phyloP scores from a whole-genome alignment of 2,888 invertebrate species.

The Cabera pusaria region DNA sequence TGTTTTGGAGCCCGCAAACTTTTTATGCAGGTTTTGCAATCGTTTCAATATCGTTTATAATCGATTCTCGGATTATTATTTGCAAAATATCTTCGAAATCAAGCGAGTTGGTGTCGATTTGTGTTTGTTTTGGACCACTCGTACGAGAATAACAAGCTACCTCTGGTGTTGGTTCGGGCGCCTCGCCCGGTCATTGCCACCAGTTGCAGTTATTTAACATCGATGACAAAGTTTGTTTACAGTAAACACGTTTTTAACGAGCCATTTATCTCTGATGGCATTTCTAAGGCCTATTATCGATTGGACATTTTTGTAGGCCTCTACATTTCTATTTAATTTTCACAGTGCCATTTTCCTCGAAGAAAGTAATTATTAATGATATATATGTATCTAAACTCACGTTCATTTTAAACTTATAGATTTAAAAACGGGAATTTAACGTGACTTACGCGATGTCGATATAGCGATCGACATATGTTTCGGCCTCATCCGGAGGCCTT shows the following conservation, averaged over 20 bases:
- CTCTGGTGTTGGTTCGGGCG: constrained; percentile 42
- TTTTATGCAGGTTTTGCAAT: constrained; percentile 18
- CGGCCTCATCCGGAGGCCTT: no score
- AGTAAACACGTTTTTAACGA: constrained; percentile 64
- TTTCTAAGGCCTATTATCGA: constrained; percentile 26
- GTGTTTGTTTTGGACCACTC: constrained; percentile 60
- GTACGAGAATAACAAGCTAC: constrained; percentile 72
- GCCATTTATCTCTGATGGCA: constrained; percentile 45
- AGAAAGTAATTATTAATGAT: constrained; percentile 15
- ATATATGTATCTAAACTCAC: constrained; percentile 17
- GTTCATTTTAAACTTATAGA: no score
- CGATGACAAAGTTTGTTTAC: constrained; percentile 64
- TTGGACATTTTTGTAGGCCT: no score
- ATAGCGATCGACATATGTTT: no score
- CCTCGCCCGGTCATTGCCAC: constrained; percentile 74
- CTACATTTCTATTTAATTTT: constrained; percentile 1
- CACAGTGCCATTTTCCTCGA: neutral
- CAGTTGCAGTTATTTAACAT: constrained; percentile 77
- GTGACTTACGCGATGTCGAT: no score
- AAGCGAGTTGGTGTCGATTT: constrained; percentile 28
- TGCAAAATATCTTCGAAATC: constrained; percentile 32
- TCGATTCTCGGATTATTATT: constrained; percentile 27
- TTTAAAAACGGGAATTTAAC: no score
- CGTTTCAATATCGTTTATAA: constrained; percentile 23
- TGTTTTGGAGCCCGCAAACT: no score